Evolutionary conservation across 2,113 vertebrate genomes (phyloP), one percentile per base, ranked within the genome.

Genomic region (Gavia stellata): DNA sequence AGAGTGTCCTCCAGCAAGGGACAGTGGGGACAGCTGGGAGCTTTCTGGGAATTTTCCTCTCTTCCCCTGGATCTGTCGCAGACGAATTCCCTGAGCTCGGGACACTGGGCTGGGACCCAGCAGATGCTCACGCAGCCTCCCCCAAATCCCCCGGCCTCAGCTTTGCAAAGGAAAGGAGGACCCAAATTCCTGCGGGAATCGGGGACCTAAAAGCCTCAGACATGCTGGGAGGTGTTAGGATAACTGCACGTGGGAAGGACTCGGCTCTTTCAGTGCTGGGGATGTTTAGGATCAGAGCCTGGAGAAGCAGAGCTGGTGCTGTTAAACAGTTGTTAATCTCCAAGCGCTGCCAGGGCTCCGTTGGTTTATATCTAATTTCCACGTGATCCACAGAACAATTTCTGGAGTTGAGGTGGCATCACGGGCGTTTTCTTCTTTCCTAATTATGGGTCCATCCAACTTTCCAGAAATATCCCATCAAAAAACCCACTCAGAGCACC

Each of bases 161-260:
- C 4, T 49, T 25, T 50, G 58, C 4, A 24, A 56, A 33, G 38
- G 67, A 38, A 65, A 77, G 11, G 9, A 82, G 18, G 1, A 49
- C 6, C 7, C 25, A 36, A 33, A 52, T 19, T 49, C 31, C 55
- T 0, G 2, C 3, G 5, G 53, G 50, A 14, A 40, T 3, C 0
- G 2, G 49, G 16, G 16, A 29, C 12, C 21, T 29, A 5, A 84
- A 80, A 53, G 23, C 23, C 33, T 66, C 6, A 1, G 56, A 10
- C 1, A 21, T 4, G 24, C 28, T 6, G 7, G 4, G 40, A 65
- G 47, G 16, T 13, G 12, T 17, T 52, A 6, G 50, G 45, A 20
- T 5, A 40, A 11, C 10, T 1, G 21, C 17, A 25, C 0, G 1
- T 33, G 49, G 59, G 71, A 29, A 68, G 36, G 34, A 13, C 49